Percentiles rank a stretch among this genome's conserved stretches.
These are phyloP conservation scores for Rapana venosa DNA, from an alignment of 2,888 invertebrate species.

Conservation along the genomic window DNA sequence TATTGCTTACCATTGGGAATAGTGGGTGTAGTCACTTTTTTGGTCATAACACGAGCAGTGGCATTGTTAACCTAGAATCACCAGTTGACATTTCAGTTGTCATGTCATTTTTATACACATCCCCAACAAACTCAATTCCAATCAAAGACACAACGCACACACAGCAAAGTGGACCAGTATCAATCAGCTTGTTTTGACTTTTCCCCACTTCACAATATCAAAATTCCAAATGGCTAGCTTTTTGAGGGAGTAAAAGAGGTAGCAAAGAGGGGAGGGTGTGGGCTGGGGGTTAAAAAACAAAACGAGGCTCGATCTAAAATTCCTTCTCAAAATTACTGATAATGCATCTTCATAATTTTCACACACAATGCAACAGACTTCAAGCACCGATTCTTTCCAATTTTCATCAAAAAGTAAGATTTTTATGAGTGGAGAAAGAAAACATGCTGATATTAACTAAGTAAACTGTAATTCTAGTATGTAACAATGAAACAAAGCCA, in stretches of 20 bases:
- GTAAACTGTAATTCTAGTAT: neutral
- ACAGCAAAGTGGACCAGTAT: conserved; percentile 29
- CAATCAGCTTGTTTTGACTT: conserved; percentile 36
- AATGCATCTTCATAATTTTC: no score
- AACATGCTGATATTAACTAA: conserved; percentile 14
- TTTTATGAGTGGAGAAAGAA: neutral
- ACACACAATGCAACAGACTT: no score
- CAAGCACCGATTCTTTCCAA: neutral
- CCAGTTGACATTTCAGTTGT: conserved; percentile 41
- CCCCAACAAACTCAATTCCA: neutral
- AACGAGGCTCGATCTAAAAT: no score
- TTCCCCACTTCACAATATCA: neutral
- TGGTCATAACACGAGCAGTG: conserved; percentile 99
- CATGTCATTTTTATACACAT: conserved; percentile 16
- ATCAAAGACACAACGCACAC: neutral
- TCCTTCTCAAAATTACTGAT: no score
- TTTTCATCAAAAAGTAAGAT: neutral
- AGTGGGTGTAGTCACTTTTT: conserved; percentile 83
- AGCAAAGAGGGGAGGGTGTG: no score
- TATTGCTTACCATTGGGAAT: conserved; percentile 74
- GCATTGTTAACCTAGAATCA: conserved; percentile 94
- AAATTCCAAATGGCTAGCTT: neutral
- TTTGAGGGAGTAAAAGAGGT: no score
- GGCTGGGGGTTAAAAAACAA: no score
- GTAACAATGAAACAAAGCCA: neutral